Evolutionary conservation across 1,140 invertebrate species (phyloP).

Genomic region (Magallana angulata): DNA sequence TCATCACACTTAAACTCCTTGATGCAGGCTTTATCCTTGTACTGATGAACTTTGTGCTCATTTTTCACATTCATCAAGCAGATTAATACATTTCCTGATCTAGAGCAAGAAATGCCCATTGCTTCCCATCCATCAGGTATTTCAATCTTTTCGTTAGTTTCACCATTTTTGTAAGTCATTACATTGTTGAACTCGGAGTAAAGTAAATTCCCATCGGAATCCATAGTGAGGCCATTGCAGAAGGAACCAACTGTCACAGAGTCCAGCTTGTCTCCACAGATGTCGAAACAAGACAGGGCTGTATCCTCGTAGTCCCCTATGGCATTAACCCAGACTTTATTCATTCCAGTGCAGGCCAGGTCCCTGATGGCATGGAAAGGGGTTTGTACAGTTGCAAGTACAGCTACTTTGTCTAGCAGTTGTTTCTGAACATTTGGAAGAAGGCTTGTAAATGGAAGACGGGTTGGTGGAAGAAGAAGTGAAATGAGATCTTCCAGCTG

Average conservation of each 20-base stretch:
- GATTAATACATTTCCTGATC: not conserved
- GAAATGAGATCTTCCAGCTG: not conserved
- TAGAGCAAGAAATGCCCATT: not conserved
- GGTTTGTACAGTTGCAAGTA: not conserved
- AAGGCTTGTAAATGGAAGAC: not conserved
- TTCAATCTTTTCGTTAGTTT: not conserved
- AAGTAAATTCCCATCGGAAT: not conserved
- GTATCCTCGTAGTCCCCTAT: not conserved
- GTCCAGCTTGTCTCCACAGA: not conserved
- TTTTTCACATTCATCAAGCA: not conserved
- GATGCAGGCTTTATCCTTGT: not conserved
- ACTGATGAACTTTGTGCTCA: not conserved
- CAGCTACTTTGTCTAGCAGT: not conserved
- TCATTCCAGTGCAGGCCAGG: not conserved
- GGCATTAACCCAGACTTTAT: not conserved
- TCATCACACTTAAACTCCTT: not conserved
- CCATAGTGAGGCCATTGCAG: slow-evolving; percentile 1
- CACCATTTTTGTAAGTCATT: not conserved
- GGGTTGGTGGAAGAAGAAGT: not conserved
- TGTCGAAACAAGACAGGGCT: not conserved
- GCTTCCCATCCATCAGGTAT: slow-evolving; percentile 1
- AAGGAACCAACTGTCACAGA: not conserved
- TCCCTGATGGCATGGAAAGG: slow-evolving; percentile 8
- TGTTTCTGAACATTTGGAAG: not conserved
- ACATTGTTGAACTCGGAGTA: slow-evolving; percentile 14